These are phyloP conservation scores for Tachina lurida DNA, from an alignment of 2,888 invertebrate genomes.

Conservation along the genomic window DNA sequence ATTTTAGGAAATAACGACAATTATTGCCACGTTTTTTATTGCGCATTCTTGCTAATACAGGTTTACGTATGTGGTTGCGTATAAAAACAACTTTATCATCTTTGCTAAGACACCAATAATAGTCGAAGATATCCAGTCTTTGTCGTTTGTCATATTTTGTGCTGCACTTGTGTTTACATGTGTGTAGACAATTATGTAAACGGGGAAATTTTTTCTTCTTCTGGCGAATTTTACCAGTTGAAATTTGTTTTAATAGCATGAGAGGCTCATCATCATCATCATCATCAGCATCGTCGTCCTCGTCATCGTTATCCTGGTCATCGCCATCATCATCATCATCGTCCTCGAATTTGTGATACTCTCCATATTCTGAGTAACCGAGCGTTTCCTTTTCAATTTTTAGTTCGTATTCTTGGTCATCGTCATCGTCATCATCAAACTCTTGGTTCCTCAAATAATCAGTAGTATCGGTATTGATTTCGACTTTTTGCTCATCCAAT, in stretches of 20 bases:
- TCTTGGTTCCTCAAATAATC: constrained; percentile 34
- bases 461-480: constrained; percentile 24
- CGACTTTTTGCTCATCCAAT: constrained; percentile 47
- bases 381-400: not conserved
- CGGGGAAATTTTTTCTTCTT: constrained; percentile 46
- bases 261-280: constrained; percentile 59
- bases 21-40: constrained; percentile 64
- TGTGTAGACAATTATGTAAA: constrained; percentile 60
- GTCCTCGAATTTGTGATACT: not conserved
- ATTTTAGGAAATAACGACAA: constrained; percentile 62
- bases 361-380: constrained; percentile 2
- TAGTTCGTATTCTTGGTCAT: not conserved
- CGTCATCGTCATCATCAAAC: constrained; percentile 27
- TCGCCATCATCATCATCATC: no score
- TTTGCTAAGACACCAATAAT: constrained; percentile 66
- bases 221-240: not conserved
- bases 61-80: constrained; percentile 51
- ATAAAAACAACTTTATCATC: constrained; percentile 56
- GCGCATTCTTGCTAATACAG: constrained; percentile 50
- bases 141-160: constrained; percentile 59
- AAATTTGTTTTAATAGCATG: constrained; percentile 42
- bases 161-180: constrained; percentile 72
- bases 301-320: no score
- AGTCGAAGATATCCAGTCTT: constrained; percentile 64
- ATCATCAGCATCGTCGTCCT: not conserved